Base-by-base conservation (phyloP, 1,140 invertebrate genomes). In the Anastrepha obliqua region DNA sequence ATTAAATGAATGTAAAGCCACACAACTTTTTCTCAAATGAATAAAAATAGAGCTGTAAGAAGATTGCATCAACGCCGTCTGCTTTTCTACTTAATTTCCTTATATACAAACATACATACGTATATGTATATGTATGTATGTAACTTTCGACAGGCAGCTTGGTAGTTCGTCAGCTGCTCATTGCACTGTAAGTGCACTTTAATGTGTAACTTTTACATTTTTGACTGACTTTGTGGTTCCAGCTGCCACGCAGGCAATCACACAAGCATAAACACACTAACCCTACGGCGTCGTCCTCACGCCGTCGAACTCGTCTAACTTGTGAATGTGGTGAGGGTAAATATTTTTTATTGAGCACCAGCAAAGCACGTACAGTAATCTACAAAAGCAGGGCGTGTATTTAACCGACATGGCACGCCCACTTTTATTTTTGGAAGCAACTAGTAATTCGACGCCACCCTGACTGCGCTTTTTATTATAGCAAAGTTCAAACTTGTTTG, bases 401-500 rank as follows among this genome's bases (percentile, higher is more conserved):
- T 81, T 81, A 81, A 81, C 17, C 44, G 44, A 15, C 44, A 17
- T 3, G 47, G 44, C 47, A 51, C 44, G 47, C 74, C 74, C 74
- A 81, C 20, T 81, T 81, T 81, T 8, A n/a, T 81, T 81, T 81
- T 81, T 81, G 44, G 44, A 55, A 58, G 17, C 47, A 51, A 81
- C 47, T 81, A 55, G 74, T 58, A 81, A 55, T 55, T 20, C 9
- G 74, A 55, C 11, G 74, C 74, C 44, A 55, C 74, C 74, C 74
- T 55, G 74, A 81, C 74, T 55, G 74, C 74, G 51, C 74, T 81
- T 81, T 81, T 81, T 81, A 81, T 55, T 81, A 17, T 47, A 55
- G 74, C 9, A 81, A 81, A 81, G 74, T 81, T 81, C 74, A 81
- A 81, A 81, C 74, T 81, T 55, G 47, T 81, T 81, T 81, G 74